phyloP scores from a whole-genome alignment of 2,797 vertebrate genomes.

The Anguilla anguilla region DNA sequence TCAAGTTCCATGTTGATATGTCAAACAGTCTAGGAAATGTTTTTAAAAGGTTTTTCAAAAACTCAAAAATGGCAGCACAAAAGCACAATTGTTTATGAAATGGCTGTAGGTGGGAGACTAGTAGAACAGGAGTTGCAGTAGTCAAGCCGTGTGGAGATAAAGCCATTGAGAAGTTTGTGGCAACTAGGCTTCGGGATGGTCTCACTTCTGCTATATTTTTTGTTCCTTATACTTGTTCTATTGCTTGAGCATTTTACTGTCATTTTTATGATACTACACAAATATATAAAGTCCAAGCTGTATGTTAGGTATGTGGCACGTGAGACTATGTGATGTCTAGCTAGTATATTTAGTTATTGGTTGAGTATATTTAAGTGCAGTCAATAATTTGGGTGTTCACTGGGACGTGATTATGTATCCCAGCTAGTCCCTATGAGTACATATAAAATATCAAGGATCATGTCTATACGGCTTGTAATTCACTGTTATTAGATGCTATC shows the following conservation, averaged over 20 bases:
- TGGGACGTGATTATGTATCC: not conserved
- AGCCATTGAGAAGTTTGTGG: not conserved
- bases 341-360: not conserved
- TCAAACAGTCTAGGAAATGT: too few relatives aligned
- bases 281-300: too few relatives aligned
- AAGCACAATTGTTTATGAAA: not conserved
- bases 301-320: not conserved
- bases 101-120: not conserved
- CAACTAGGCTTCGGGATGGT: not conserved
- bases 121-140: not conserved
- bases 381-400: too few relatives aligned
- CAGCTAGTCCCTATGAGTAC: not conserved
- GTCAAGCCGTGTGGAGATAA: not conserved
- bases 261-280: not conserved
- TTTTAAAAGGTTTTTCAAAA: too few relatives aligned
- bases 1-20: too few relatives aligned
- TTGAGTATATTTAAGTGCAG: not conserved
- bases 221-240: too few relatives aligned
- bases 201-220: too few relatives aligned
- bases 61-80: too few relatives aligned
- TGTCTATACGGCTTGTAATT: too few relatives aligned
- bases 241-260: not conserved
- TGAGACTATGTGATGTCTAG: not conserved
- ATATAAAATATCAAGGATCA: not conserved
- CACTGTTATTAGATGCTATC: not conserved